Percentiles rank a stretch among this genome's conserved stretches.
phyloP scores from a whole-genome alignment of 2,888 invertebrate genomes.

The Cephus pulcher region DNA sequence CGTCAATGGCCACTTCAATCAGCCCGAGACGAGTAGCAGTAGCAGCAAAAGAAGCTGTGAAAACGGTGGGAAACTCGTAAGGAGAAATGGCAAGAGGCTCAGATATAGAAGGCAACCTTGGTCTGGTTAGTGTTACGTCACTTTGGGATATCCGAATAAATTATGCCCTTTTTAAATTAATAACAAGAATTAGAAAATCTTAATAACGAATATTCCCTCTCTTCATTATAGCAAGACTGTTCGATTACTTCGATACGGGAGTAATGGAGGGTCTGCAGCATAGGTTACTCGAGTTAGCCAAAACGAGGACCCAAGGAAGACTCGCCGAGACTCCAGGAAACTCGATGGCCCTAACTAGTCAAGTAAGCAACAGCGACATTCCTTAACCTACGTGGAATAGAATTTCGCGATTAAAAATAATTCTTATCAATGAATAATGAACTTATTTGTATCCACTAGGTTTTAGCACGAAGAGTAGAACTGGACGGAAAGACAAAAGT shows the following conservation, averaged over 20 bases:
- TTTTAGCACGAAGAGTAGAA: conserved; percentile 76
- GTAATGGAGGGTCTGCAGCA: conserved; percentile 93
- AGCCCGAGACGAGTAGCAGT: conserved; percentile 72
- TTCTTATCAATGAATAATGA: conserved; percentile 6
- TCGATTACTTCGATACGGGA: conserved; percentile 93
- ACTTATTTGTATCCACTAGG: conserved; percentile 54
- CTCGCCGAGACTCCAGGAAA: conserved; percentile 75
- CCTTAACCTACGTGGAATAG: background rate
- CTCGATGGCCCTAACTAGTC: conserved; percentile 79
- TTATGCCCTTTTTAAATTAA: background rate
- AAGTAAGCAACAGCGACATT: conserved; percentile 61
- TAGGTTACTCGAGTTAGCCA: conserved; percentile 75
- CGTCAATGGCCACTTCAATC: conserved; percentile 90
- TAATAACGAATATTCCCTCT: background rate
- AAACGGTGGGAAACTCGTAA: conserved; percentile 80
- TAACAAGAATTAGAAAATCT: background rate
- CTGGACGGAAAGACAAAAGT: conserved; percentile 77
- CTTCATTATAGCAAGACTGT: conserved; percentile 82
- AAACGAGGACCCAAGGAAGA: conserved; percentile 72
- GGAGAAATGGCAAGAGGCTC: conserved; percentile 89
- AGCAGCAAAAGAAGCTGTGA: conserved; percentile 79
- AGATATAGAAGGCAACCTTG: conserved; percentile 89
- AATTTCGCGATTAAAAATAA: conserved; percentile 1
- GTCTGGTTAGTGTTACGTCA: conserved; percentile 76
- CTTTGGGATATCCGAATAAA: background rate